Conservation (phyloP, 2,797 vertebrate species). For the Phaenicophaeus curvirostris region DNA sequence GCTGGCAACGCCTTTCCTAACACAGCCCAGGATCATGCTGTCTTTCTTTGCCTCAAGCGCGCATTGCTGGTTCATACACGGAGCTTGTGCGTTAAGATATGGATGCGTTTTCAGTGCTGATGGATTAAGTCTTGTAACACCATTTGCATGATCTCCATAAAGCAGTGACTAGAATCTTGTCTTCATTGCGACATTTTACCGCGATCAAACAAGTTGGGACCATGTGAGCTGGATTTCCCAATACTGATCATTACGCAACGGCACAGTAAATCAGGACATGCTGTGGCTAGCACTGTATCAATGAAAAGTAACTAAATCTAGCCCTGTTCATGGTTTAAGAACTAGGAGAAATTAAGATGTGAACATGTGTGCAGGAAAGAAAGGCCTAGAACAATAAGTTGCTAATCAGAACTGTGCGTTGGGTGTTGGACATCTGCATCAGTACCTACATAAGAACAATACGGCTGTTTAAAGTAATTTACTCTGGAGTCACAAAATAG, state of each 20-base stretch:
- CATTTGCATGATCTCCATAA: neutral
- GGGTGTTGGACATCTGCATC: neutral
- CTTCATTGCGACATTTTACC: neutral
- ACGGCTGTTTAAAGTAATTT: neutral
- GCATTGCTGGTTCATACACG: neutral
- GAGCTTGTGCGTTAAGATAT: neutral
- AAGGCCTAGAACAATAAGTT: neutral
- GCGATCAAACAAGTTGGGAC: neutral
- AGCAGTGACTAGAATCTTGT: neutral
- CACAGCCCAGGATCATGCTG: neutral
- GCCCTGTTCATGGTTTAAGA: neutral
- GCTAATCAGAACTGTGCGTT: neutral
- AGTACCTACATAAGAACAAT: neutral
- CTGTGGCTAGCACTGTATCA: neutral
- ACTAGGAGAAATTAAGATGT: neutral
- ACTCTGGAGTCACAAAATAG: neutral
- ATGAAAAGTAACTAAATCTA: neutral
- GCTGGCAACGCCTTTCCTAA: neutral
- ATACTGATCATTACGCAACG: neutral
- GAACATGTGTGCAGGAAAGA: neutral
- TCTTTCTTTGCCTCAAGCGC: neutral
- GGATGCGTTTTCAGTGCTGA: neutral
- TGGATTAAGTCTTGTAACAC: neutral
- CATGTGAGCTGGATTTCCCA: neutral
- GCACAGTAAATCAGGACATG: neutral